Evolutionary conservation across 2,113 vertebrate genomes (phyloP).

Genomic region (Aegypius monachus): DNA sequence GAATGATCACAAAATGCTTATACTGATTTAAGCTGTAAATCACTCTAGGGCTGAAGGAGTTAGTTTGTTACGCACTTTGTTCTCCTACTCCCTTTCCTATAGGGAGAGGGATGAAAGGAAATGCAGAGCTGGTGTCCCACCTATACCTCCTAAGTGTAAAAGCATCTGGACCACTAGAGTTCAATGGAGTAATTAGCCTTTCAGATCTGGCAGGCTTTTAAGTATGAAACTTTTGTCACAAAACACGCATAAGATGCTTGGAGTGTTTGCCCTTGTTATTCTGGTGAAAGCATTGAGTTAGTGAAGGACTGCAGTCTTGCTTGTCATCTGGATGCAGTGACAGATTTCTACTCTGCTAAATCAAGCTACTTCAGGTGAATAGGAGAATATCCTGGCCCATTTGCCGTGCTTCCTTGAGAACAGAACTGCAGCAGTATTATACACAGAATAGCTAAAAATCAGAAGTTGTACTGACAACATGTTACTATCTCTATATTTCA

Average conservation of each 20-base stretch:
- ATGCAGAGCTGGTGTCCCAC: not conserved
- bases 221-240: not conserved
- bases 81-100: not conserved
- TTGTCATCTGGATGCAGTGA: not conserved
- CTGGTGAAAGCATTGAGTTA: not conserved
- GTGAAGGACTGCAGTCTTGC: not conserved
- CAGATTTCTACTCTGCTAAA: not conserved
- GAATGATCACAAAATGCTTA: not conserved
- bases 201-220: not conserved
- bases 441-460: not conserved
- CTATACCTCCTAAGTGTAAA: not conserved
- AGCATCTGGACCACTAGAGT: not conserved
- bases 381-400: not conserved
- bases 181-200: not conserved
- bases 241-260: not conserved
- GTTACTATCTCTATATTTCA: not conserved
- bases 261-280: not conserved
- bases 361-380: not conserved
- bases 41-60: not conserved
- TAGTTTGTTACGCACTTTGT: not conserved
- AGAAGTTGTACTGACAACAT: not conserved
- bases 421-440: not conserved
- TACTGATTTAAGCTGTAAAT: not conserved
- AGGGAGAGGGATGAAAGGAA: not conserved
- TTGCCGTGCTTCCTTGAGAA: not conserved